These are phyloP conservation scores for Helicoverpa assulta DNA, from an alignment of 2,888 invertebrate species.

Conservation along the genomic window DNA sequence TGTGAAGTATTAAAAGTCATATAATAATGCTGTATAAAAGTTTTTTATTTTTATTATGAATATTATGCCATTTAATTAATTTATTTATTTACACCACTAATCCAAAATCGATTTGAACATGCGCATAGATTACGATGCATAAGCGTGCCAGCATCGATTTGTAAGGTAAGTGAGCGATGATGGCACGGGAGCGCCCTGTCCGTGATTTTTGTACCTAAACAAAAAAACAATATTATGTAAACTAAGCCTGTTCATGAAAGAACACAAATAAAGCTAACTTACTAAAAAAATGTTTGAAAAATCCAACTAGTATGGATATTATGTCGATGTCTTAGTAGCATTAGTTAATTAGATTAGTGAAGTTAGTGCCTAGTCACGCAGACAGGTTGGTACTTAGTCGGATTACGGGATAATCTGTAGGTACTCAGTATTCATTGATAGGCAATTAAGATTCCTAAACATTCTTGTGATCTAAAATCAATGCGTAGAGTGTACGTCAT, in stretches of 20 bases:
- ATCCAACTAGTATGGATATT: neutral
- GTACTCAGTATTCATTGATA: neutral
- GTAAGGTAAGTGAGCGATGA: no score
- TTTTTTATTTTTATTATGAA: neutral
- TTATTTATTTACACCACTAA: no score
- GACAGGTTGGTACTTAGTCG: neutral
- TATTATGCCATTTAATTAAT: no score
- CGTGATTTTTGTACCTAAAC: no score
- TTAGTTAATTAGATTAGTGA: slow-evolving; percentile 1
- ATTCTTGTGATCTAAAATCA: neutral
- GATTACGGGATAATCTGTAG: neutral
- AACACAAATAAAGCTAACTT: no score
- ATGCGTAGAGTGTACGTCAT: neutral
- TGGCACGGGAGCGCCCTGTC: no score
- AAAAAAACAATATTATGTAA: no score
- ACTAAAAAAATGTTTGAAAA: neutral
- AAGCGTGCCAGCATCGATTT: no score
- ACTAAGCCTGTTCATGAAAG: no score
- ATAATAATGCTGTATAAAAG: slow-evolving; percentile 28
- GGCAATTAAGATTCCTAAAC: neutral
- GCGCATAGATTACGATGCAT: no score
- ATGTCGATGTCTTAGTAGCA: neutral
- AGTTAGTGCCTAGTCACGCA: neutral
- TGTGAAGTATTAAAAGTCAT: slow-evolving; percentile 49
- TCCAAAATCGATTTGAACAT: no score